phyloP scores from a whole-genome alignment of 2,797 vertebrate genomes.

The Sciurus vulgaris region DNA sequence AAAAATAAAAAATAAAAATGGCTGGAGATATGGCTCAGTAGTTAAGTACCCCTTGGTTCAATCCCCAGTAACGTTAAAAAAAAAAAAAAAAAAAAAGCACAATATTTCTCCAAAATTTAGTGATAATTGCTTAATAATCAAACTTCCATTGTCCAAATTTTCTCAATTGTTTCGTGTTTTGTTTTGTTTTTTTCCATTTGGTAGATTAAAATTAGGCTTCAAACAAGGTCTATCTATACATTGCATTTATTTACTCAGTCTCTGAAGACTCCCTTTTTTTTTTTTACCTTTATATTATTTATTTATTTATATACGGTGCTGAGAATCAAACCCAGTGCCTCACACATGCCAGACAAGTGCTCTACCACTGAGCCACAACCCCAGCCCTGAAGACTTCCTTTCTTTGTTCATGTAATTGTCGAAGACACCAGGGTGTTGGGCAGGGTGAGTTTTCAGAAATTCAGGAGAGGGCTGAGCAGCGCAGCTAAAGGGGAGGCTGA shows the following conservation, averaged over 20 bases:
- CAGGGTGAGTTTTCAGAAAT: neutral
- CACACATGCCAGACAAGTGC: too few relatives aligned
- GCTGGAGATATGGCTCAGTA: too few relatives aligned
- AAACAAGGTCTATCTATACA: neutral
- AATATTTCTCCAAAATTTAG: slow-evolving; percentile 17
- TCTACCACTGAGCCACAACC: too few relatives aligned
- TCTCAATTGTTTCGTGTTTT: neutral
- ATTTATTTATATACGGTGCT: too few relatives aligned
- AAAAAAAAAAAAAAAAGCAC: neutral
- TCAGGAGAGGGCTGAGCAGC: neutral
- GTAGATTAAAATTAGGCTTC: slow-evolving; percentile 41
- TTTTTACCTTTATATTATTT: too few relatives aligned
- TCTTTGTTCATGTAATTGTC: neutral
- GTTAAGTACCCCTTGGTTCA: too few relatives aligned
- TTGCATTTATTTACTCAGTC: neutral
- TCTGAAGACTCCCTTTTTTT: neutral
- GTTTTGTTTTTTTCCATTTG: neutral
- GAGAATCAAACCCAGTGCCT: too few relatives aligned
- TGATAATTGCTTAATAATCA: neutral
- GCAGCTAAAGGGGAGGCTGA: neutral
- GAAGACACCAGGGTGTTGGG: neutral
- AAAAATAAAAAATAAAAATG: too few relatives aligned
- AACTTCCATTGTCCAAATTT: slow-evolving; percentile 9
- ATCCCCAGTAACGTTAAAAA: too few relatives aligned
- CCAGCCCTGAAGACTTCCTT: neutral